A percentile compares a stretch with the other conserved stretches of the same genome.
Conservation (phyloP, 2,888 invertebrate species). For the Entomobrya multifasciata region DNA sequence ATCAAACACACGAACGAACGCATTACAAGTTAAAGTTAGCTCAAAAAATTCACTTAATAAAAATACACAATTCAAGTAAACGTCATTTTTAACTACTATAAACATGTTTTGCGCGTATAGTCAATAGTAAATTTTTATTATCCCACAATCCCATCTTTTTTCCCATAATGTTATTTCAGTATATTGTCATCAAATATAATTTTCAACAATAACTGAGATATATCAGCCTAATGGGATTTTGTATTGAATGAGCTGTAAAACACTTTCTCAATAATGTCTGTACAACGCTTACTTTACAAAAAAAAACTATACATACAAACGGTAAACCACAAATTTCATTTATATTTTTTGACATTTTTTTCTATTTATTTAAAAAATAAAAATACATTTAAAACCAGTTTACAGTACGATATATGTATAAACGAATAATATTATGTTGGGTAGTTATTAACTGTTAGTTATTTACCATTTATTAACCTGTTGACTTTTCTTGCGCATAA, state of each 20-base stretch:
- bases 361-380: slow-evolving; percentile 45
- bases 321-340: neutral
- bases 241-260: neutral
- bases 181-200: no score
- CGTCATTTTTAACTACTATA: no score
- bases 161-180: slow-evolving; percentile 5
- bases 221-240: neutral
- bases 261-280: no score
- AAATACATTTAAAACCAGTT: slow-evolving; percentile 50
- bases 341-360: slow-evolving; percentile 19
- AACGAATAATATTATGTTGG: slow-evolving; percentile 31
- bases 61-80: no score
- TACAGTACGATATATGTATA: slow-evolving; percentile 10
- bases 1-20: no score
- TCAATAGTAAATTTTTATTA: neutral
- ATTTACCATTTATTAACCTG: neutral
- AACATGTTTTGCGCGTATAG: neutral
- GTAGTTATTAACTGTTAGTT: slow-evolving; percentile 9
- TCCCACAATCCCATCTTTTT: slow-evolving; percentile 15
- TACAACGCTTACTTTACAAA: neutral
- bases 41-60: no score
- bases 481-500: slow-evolving; percentile 44
- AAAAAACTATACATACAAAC: neutral
- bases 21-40: no score
- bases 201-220: no score